phyloP scores from a whole-genome alignment of 1,140 invertebrate genomes.

The Caenorhabditis brenneri region DNA sequence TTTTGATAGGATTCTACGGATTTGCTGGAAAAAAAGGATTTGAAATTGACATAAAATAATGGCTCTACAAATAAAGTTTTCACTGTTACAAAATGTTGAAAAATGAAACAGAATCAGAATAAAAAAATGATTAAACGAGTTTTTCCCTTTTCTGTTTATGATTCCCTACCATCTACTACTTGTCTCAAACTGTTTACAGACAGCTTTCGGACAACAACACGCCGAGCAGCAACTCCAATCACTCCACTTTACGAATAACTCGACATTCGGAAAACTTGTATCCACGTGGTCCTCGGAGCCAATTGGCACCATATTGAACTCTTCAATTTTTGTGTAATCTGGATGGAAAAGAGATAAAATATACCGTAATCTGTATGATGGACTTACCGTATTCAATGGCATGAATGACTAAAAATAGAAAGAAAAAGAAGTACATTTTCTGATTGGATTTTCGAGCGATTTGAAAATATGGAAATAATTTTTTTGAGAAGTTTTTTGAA shows the following conservation, averaged over 20 bases:
- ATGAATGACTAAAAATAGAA: too few species aligned
- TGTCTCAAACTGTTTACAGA: constrained; percentile 13
- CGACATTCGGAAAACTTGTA: not conserved
- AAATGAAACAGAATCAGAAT: too few species aligned
- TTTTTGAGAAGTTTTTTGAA: too few species aligned
- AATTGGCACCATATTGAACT: not conserved
- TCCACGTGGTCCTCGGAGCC: not conserved
- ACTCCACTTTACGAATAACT: not conserved
- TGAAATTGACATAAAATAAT: too few species aligned
- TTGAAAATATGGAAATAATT: too few species aligned
- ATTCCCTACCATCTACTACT: not conserved
- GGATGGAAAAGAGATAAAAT: not conserved
- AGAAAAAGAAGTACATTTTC: too few species aligned
- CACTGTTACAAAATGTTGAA: too few species aligned
- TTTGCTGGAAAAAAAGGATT: not conserved
- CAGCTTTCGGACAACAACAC: constrained; percentile 5
- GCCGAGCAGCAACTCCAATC: constrained; percentile 19
- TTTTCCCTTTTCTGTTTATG: too few species aligned
- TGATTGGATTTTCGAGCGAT: too few species aligned
- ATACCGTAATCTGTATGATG: too few species aligned
- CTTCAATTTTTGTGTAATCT: not conserved
- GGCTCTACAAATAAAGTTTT: too few species aligned
- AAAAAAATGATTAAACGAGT: too few species aligned
- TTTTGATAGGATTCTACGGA: not conserved
- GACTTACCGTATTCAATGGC: not conserved